Conservation (phyloP, 2,888 invertebrate species). For the Stratiomys singularior region DNA sequence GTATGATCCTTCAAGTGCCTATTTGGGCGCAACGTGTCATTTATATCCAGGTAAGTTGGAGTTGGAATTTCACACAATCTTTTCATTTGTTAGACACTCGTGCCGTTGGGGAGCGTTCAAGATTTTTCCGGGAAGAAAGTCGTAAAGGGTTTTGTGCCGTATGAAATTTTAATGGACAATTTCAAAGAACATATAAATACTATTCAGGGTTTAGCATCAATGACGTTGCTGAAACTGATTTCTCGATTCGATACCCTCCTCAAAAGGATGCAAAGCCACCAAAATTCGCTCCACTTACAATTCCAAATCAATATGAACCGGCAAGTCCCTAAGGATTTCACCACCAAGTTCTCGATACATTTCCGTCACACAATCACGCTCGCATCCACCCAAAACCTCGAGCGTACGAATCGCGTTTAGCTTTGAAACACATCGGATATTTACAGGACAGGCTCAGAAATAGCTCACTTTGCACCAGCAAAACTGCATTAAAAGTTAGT, state of each 20-base stretch:
- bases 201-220: background rate
- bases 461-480: background rate
- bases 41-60: conserved; percentile 73
- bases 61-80: background rate
- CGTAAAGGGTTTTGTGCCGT: background rate
- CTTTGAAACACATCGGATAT: background rate
- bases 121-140: background rate
- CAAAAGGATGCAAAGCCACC: too few species aligned
- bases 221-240: too few species aligned
- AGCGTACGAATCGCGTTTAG: too few species aligned
- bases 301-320: too few species aligned
- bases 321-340: too few species aligned
- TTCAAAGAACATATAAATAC: background rate
- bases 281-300: too few species aligned
- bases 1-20: conserved; percentile 96
- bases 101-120: background rate
- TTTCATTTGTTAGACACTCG: background rate
- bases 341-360: background rate
- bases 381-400: too few species aligned
- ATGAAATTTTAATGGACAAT: background rate
- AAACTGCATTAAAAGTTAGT: background rate
- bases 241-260: too few species aligned
- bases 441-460: background rate
- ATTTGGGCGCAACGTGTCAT: conserved; percentile 98
- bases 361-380: too few species aligned